Evolutionary conservation across 2,797 vertebrate species (phyloP).

Genomic region (Telmatherina bonti): DNA sequence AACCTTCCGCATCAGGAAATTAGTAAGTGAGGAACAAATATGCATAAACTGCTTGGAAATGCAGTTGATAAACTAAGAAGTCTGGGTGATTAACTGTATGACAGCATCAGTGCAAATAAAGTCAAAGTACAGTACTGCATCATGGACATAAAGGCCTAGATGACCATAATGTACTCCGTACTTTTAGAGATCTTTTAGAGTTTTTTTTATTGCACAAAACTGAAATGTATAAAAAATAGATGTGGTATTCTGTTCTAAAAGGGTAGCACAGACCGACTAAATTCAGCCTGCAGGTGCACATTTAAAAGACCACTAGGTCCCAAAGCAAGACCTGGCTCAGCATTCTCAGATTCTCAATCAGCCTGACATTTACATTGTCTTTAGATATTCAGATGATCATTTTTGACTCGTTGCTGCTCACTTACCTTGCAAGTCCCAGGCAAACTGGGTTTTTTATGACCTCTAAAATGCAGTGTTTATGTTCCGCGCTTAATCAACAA

Average conservation of each 20-base stretch:
- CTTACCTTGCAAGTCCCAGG: too few relatives aligned
- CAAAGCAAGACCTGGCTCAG: background rate
- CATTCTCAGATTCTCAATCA: background rate
- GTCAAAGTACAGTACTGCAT: background rate
- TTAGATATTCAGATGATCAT: background rate
- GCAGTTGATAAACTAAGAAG: background rate
- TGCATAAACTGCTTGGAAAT: background rate
- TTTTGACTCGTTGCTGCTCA: too few relatives aligned
- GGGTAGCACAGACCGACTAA: too few relatives aligned
- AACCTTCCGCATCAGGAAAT: constrained; percentile 72
- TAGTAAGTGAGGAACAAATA: constrained; percentile 52
- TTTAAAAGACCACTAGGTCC: background rate
- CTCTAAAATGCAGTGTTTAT: background rate
- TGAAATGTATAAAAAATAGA: too few relatives aligned
- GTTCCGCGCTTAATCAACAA: background rate
- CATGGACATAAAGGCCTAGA: background rate
- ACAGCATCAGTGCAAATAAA: background rate
- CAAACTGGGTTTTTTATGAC: background rate
- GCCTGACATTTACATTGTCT: background rate
- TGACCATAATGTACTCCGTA: too few relatives aligned
- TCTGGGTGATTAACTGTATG: background rate
- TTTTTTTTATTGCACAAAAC: too few relatives aligned
- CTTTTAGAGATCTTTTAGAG: too few relatives aligned
- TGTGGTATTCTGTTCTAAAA: too few relatives aligned
- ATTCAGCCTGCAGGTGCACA: too few relatives aligned